A percentile compares a stretch with the other conserved stretches of the same genome.
These are phyloP conservation scores for Aphidoletes aphidimyza DNA, from an alignment of 2,888 invertebrate species.

Conservation along the genomic window DNA sequence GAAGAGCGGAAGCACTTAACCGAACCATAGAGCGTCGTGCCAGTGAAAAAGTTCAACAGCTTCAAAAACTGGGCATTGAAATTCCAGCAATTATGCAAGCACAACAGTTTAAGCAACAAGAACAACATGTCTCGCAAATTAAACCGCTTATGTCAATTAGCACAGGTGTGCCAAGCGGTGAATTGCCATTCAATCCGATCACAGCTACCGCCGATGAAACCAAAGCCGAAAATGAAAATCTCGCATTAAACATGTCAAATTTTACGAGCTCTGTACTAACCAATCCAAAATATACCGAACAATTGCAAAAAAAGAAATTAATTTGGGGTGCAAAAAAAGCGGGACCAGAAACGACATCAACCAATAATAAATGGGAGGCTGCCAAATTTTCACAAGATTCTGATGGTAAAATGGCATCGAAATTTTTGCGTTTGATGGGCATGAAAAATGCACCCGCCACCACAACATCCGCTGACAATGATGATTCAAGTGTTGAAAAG, in stretches of 20 bases:
- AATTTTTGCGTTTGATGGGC: constrained; percentile 97
- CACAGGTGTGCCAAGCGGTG: neutral
- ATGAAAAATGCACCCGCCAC: constrained; percentile 72
- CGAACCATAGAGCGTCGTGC: constrained; percentile 57
- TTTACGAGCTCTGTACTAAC: constrained; percentile 62
- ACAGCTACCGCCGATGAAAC: constrained; percentile 60
- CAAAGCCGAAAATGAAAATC: neutral
- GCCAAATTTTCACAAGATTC: constrained; percentile 90
- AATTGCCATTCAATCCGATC: neutral
- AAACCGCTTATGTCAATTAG: neutral
- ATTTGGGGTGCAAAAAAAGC: constrained; percentile 86
- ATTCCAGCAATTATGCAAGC: constrained; percentile 5
- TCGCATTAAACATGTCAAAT: constrained; percentile 66
- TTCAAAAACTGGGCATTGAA: constrained; percentile 68
- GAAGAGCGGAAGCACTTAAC: constrained; percentile 57
- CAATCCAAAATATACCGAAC: constrained; percentile 85
- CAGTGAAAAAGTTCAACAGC: constrained; percentile 66
- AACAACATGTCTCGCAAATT: neutral
- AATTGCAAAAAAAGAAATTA: constrained; percentile 90
- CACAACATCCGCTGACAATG: constrained; percentile 56
- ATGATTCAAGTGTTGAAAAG: constrained; percentile 60
- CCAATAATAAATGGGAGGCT: constrained; percentile 77
- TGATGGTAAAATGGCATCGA: constrained; percentile 91
- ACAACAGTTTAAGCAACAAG: neutral
- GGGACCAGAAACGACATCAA: constrained; percentile 65